Conservation (phyloP, 2,888 invertebrate species). For the Sesia bembeciformis region DNA sequence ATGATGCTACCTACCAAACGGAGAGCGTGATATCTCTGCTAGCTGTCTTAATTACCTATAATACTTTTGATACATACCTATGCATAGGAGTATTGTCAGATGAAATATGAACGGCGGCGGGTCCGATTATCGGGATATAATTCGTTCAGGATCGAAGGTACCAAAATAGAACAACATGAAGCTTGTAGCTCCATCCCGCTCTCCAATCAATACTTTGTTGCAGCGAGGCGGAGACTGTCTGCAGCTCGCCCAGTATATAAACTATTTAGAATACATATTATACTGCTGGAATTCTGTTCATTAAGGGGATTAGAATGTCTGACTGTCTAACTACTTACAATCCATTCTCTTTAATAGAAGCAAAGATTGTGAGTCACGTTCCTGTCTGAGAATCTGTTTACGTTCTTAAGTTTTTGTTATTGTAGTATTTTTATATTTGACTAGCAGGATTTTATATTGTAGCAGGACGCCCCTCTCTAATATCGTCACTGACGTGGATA, state of each 20-base stretch:
- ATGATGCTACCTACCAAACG: conserved; percentile 5
- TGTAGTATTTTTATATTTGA: too few relatives aligned
- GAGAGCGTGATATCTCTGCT: neutral
- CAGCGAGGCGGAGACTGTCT: conserved; percentile 23
- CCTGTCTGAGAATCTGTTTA: neutral
- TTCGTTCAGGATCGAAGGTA: conserved; percentile 27
- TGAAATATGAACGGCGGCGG: conserved; percentile 13
- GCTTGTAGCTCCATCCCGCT: conserved; percentile 12
- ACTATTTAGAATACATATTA: conserved; percentile 3
- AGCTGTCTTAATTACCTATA: neutral
- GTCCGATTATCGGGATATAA: conserved; percentile 22
- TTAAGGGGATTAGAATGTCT: neutral
- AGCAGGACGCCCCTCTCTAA: too few relatives aligned
- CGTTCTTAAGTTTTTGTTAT: too few relatives aligned
- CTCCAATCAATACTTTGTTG: conserved; percentile 54
- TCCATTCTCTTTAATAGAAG: neutral
- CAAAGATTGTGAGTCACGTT: neutral
- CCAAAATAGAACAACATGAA: conserved; percentile 36
- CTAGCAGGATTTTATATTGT: too few relatives aligned
- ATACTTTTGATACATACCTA: neutral
- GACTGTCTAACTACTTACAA: neutral
- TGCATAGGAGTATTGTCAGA: neutral
- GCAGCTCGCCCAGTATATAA: conserved; percentile 10
- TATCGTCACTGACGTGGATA: too few relatives aligned
- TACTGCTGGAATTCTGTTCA: neutral